These are phyloP conservation scores for Bathybates hornii DNA, from an alignment of 2,113 vertebrate genomes.

Conservation along the genomic window DNA sequence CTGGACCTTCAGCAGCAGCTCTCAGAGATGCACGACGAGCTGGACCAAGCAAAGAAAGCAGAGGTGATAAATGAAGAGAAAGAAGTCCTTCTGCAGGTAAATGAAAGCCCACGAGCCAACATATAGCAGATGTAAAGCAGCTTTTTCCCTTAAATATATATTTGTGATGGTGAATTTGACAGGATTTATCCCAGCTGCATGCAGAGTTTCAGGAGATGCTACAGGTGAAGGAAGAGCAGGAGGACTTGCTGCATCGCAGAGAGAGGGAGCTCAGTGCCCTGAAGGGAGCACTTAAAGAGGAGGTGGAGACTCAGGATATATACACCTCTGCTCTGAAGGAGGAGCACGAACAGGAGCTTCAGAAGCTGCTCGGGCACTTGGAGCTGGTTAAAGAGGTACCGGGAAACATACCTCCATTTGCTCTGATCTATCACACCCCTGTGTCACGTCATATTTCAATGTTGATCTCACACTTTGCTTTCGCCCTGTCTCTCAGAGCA, in stretches of 20 bases:
- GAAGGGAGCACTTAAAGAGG: conserved; percentile 88
- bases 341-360: conserved; percentile 77
- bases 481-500: conserved; percentile 22
- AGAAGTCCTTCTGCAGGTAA: conserved; percentile 59
- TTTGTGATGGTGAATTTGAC: background rate
- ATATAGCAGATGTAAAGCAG: background rate
- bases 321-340: conserved; percentile 85
- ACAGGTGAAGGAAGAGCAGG: conserved; percentile 84
- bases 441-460: background rate
- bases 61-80: conserved; percentile 46
- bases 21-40: conserved; percentile 94
- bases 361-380: conserved; percentile 71
- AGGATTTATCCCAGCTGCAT: conserved; percentile 82
- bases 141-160: background rate
- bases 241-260: conserved; percentile 79
- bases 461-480: background rate
- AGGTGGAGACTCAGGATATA: conserved; percentile 86
- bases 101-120: background rate
- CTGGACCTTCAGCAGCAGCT: conserved; percentile 93
- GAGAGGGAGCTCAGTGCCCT: conserved; percentile 85
- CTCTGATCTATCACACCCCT: background rate
- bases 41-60: conserved; percentile 73
- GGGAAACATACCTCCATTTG: background rate
- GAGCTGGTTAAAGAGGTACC: conserved; percentile 79
- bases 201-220: conserved; percentile 80